These are phyloP conservation scores for Corynorhinus townsendii DNA, from an alignment of 2,113 vertebrate genomes.

Conservation along the genomic window DNA sequence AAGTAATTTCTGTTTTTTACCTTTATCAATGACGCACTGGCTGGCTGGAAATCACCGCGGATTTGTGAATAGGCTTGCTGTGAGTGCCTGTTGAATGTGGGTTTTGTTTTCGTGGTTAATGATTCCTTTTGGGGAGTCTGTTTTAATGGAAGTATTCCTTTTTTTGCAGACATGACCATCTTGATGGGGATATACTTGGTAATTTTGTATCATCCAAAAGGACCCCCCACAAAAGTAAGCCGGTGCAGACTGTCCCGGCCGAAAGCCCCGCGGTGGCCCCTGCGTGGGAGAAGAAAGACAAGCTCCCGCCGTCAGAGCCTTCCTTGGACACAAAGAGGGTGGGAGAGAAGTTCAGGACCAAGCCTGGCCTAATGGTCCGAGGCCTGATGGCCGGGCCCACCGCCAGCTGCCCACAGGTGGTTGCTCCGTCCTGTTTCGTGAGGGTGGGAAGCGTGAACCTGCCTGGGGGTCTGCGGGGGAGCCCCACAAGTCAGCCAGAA, in stretches of 20 bases:
- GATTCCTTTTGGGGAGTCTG: background rate
- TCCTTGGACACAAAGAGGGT: slow-evolving; percentile 69
- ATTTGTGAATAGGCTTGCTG: background rate
- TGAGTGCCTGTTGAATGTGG: background rate
- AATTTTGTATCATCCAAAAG: slow-evolving; percentile 65
- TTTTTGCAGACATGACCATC: slow-evolving; percentile 73
- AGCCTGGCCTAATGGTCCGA: slow-evolving; percentile 80
- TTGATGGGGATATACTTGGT: slow-evolving; percentile 46
- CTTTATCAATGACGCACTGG: background rate
- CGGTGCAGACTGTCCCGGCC: background rate
- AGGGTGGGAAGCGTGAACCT: background rate
- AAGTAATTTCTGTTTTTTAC: background rate
- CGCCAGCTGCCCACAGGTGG: slow-evolving; percentile 83
- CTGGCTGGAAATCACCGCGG: background rate
- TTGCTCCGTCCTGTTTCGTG: background rate
- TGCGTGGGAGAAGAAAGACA: slow-evolving; percentile 71
- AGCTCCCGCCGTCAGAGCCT: slow-evolving; percentile 12
- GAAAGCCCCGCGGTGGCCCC: background rate
- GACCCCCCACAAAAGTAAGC: slow-evolving; percentile 60
- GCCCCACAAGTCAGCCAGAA: background rate
- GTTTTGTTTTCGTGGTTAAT: background rate
- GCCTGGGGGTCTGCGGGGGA: background rate
- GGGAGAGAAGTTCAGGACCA: slow-evolving; percentile 78
- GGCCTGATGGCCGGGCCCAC: slow-evolving; percentile 88
- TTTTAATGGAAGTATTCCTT: slow-evolving; percentile 1